Conservation (phyloP, 2,113 vertebrate species). For the Coptodon bakossiorum region DNA sequence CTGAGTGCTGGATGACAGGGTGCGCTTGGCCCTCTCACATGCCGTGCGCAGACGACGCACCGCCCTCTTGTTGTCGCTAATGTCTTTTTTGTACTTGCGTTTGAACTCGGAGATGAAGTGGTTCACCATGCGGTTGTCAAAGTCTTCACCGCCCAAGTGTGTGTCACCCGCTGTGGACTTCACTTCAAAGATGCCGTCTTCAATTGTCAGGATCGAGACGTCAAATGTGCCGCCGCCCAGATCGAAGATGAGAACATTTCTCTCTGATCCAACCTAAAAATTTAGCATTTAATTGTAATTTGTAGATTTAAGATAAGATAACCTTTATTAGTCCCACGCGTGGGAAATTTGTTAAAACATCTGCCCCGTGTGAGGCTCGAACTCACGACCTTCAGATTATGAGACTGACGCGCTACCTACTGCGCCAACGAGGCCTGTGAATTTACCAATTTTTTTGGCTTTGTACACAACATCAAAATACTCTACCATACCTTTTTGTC, state of each 20-base stretch:
- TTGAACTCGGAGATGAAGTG: constrained; percentile 73
- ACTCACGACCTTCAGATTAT: no score
- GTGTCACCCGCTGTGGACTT: constrained; percentile 75
- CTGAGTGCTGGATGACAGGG: constrained; percentile 73
- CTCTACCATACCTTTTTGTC: constrained; percentile 68
- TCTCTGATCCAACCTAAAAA: constrained; percentile 70
- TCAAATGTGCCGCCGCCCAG: constrained; percentile 90
- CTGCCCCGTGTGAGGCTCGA: no score
- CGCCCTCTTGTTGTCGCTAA: constrained; percentile 71
- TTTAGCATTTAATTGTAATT: background rate
- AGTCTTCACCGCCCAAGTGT: constrained; percentile 73
- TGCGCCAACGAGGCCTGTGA: background rate
- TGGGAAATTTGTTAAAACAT: no score
- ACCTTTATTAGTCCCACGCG: no score
- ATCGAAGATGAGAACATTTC: constrained; percentile 88
- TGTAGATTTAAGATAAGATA: background rate
- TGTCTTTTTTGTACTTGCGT: constrained; percentile 74
- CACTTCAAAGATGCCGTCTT: constrained; percentile 73
- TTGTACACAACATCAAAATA: background rate
- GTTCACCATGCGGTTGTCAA: constrained; percentile 75
- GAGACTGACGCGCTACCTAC: no score
- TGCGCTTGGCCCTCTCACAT: constrained; percentile 73
- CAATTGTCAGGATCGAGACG: constrained; percentile 69
- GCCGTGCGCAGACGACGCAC: constrained; percentile 71
- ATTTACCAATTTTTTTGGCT: background rate